phyloP scores from a whole-genome alignment of 2,888 invertebrate species.

The Phyllotreta striolata region DNA sequence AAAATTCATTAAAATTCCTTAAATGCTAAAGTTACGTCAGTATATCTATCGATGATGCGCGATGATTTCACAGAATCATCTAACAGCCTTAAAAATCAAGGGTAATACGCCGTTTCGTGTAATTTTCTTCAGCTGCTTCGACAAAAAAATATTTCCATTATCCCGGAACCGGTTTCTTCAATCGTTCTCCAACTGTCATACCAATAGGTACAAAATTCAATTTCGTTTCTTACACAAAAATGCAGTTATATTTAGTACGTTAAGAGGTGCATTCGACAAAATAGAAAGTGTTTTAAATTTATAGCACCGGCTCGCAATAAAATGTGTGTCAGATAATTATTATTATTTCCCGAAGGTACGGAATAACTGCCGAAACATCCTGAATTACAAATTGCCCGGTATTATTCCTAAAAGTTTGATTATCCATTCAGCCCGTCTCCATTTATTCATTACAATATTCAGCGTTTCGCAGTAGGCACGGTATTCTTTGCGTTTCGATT shows the following conservation, averaged over 20 bases:
- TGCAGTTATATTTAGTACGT: conserved; percentile 4
- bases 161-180: conserved; percentile 18
- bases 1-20: conserved; percentile 15
- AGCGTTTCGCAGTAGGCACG: not conserved
- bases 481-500: conserved; percentile 1
- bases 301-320: not conserved
- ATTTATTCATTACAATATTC: conserved; percentile 4
- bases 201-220: no score
- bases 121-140: conserved; percentile 19
- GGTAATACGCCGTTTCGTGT: conserved; percentile 17
- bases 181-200: no score
- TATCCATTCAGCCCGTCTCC: not conserved
- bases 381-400: no score
- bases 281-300: conserved; percentile 15
- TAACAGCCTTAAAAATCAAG: conserved; percentile 23
- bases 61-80: conserved; percentile 24
- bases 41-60: conserved; percentile 8
- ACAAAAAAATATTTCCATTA: conserved; percentile 19
- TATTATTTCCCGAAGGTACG: no score
- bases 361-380: no score
- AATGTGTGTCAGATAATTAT: not conserved
- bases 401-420: not conserved
- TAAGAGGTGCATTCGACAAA: conserved; percentile 11
- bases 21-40: conserved; percentile 20
- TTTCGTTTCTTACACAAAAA: no score